A percentile compares a stretch with the other conserved stretches of the same genome.
These are phyloP conservation scores for Pentalonia nigronervosa DNA, from an alignment of 1,140 invertebrate genomes.

Conservation along the genomic window DNA sequence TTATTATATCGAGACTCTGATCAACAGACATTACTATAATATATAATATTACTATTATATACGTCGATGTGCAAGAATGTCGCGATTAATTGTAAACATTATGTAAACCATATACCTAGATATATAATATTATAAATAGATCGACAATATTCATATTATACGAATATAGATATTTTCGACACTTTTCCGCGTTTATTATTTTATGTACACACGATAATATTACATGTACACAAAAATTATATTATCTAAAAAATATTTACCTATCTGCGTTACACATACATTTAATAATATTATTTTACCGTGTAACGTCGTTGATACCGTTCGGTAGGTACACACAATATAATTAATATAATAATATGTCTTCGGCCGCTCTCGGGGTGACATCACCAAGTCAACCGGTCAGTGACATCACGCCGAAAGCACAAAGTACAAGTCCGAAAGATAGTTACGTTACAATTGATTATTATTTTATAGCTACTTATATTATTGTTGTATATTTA, in stretches of 20 bases:
- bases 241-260: background rate
- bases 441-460: background rate
- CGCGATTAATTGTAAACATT: background rate
- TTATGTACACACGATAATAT: background rate
- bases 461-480: background rate
- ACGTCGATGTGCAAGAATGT: background rate
- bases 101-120: background rate
- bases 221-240: too few species aligned
- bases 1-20: background rate
- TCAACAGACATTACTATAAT: background rate
- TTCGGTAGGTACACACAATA: background rate
- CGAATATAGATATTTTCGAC: background rate
- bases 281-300: background rate
- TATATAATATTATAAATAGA: background rate
- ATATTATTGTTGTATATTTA: background rate
- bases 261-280: background rate
- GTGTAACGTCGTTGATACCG: background rate
- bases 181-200: background rate
- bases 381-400: constrained; percentile 1
- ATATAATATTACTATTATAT: background rate
- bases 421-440: background rate
- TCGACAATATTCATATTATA: background rate
- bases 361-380: background rate
- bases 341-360: background rate
- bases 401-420: constrained; percentile 17